phyloP scores from a whole-genome alignment of 2,888 invertebrate genomes.

The Conistra vaccinii region DNA sequence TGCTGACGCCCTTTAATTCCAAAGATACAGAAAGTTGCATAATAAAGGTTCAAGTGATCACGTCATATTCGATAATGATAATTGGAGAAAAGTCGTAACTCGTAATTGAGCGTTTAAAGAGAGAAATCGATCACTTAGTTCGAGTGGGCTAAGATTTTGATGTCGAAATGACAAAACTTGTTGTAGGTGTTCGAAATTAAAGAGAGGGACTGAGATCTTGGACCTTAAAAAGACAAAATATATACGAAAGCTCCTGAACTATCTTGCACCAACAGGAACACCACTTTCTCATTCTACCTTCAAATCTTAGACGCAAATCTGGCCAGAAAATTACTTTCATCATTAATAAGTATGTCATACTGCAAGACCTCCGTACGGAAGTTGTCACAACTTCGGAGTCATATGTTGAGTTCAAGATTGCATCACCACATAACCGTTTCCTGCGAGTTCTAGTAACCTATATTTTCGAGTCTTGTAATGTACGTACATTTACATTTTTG shows the following conservation, averaged over 20 bases:
- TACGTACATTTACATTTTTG: slow-evolving; percentile 4
- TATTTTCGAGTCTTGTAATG: background rate
- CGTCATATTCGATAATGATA: slow-evolving; percentile 37
- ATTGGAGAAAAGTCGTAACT: slow-evolving; percentile 50
- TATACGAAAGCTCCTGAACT: background rate
- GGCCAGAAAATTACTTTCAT: background rate
- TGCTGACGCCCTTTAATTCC: background rate
- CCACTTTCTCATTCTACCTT: background rate
- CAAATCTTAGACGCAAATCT: background rate
- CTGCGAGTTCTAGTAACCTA: slow-evolving; percentile 31
- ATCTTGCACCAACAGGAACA: background rate
- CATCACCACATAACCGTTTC: slow-evolving; percentile 29
- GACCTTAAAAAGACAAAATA: background rate
- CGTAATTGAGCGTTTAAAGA: slow-evolving; percentile 51
- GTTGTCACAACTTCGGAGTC: slow-evolving; percentile 3
- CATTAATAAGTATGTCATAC: background rate
- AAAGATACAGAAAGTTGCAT: slow-evolving; percentile 35
- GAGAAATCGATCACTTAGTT: slow-evolving; percentile 55
- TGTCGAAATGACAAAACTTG: background rate
- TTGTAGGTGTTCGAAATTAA: background rate
- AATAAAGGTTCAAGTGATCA: slow-evolving; percentile 28
- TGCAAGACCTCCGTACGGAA: background rate
- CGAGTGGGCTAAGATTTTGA: background rate
- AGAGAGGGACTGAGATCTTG: background rate
- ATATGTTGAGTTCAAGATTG: slow-evolving; percentile 28